Percentiles rank a stretch among this genome's conserved stretches.
These are phyloP conservation scores for Cephus pulcher DNA, from an alignment of 2,888 invertebrate genomes.

Conservation along the genomic window DNA sequence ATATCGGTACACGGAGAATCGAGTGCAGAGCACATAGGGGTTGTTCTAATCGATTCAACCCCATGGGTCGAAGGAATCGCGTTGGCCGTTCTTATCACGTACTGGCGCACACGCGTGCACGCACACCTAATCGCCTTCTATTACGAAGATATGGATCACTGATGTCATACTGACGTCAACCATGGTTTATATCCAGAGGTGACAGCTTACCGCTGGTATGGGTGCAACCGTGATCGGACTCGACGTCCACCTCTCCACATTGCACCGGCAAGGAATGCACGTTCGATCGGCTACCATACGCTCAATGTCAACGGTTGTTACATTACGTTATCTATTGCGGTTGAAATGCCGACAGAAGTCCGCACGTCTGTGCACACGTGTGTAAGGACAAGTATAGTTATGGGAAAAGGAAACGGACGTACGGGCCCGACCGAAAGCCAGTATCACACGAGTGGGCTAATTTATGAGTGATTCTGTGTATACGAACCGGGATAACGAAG, in stretches of 20 bases:
- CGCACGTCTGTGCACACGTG: conserved; percentile 37
- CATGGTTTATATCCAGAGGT: conserved; percentile 61
- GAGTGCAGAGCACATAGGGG: not conserved
- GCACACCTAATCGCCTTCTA: conserved; percentile 29
- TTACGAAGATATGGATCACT: conserved; percentile 62
- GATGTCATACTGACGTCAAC: conserved; percentile 64
- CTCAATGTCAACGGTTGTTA: conserved; percentile 10
- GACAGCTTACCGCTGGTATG: conserved; percentile 57
- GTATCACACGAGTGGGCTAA: not conserved
- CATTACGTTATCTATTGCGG: not conserved
- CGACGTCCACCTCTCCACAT: conserved; percentile 38
- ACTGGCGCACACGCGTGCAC: conserved; percentile 27
- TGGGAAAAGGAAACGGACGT: not conserved
- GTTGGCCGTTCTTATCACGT: not conserved
- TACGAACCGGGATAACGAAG: not conserved
- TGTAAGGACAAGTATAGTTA: conserved; percentile 19
- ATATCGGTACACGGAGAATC: not conserved
- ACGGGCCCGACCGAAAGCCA: not conserved
- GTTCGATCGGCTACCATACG: conserved; percentile 43
- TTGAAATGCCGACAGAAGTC: not conserved
- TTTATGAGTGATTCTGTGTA: not conserved
- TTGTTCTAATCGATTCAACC: not conserved
- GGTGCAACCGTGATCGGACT: conserved; percentile 47
- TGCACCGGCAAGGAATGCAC: conserved; percentile 35
- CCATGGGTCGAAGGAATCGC: not conserved